Percentiles rank a stretch among this genome's conserved stretches.
These are phyloP conservation scores for Pycnomerus fuliginosus DNA, from an alignment of 2,888 invertebrate genomes.

Conservation along the genomic window DNA sequence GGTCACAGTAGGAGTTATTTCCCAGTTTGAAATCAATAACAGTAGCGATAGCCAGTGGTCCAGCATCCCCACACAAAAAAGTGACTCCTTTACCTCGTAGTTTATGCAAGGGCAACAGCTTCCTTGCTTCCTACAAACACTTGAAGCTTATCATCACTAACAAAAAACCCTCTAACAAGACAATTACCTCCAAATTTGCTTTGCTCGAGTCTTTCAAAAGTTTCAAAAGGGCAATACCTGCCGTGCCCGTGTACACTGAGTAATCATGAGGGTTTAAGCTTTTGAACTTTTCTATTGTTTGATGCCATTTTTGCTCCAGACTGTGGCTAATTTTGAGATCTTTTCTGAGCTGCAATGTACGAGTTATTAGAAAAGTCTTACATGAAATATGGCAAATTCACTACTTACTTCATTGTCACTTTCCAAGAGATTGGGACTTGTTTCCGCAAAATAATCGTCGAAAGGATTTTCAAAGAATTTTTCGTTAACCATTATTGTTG, in stretches of 20 bases:
- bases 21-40: constrained; percentile 61
- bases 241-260: constrained; percentile 74
- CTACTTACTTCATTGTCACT: too few species aligned
- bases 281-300: constrained; percentile 51
- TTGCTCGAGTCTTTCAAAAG: constrained; percentile 51
- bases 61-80: constrained; percentile 69
- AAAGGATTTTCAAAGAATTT: constrained; percentile 17
- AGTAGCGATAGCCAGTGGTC: constrained; percentile 64
- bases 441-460: constrained; percentile 49
- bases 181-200: constrained; percentile 38
- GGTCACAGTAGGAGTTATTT: constrained; percentile 33
- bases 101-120: constrained; percentile 52
- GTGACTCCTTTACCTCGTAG: constrained; percentile 59
- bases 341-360: constrained; percentile 52
- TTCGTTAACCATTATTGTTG: constrained; percentile 8
- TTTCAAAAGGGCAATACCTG: constrained; percentile 69
- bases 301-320: constrained; percentile 51
- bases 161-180: background rate
- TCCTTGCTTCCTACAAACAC: constrained; percentile 49
- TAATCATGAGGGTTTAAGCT: constrained; percentile 58
- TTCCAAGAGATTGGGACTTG: too few species aligned
- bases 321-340: constrained; percentile 50
- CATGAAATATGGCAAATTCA: too few species aligned
- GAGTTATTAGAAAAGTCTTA: too few species aligned
- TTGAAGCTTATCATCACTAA: constrained; percentile 5